These are phyloP conservation scores for Thamnaconus septentrionalis DNA, from an alignment of 2,113 vertebrate species.

Conservation along the genomic window DNA sequence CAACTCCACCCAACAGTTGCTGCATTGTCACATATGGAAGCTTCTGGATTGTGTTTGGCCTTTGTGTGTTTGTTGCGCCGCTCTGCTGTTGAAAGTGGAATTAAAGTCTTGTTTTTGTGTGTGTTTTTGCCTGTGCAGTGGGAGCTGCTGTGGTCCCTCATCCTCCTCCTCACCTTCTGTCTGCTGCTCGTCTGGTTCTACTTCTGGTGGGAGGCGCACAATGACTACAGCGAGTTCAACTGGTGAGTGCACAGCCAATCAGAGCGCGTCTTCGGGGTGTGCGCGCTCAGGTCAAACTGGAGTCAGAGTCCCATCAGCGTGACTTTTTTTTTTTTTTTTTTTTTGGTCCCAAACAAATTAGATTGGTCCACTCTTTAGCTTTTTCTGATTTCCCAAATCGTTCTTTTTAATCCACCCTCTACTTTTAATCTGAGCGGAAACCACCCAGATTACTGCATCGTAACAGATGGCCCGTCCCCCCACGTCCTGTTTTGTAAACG, in stretches of 20 bases:
- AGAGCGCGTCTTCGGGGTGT: not conserved
- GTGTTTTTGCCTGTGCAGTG: conserved; percentile 76
- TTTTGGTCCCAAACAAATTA: conserved; percentile 22
- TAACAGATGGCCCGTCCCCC: not conserved
- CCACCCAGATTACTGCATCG: conserved; percentile 32
- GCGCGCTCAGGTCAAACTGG: conserved; percentile 1
- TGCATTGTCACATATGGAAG: too few species aligned
- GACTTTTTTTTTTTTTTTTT: not conserved
- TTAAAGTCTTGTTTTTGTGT: conserved; percentile 3
- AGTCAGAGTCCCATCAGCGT: not conserved
- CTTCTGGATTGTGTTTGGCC: too few species aligned
- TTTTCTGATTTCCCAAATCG: conserved; percentile 31
- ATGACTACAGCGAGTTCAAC: conserved; percentile 97
- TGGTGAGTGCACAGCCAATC: conserved; percentile 82
- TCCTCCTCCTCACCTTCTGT: conserved; percentile 88
- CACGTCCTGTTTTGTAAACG: conserved; percentile 21
- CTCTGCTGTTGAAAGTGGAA: too few species aligned
- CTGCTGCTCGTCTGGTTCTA: conserved; percentile 94
- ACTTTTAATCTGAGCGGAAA: conserved; percentile 50
- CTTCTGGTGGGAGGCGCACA: conserved; percentile 96
- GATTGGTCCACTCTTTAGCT: not conserved
- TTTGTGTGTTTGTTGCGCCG: too few species aligned
- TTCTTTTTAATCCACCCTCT: conserved; percentile 37
- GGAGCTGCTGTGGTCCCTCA: conserved; percentile 93
- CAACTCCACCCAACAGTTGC: too few species aligned